These are phyloP conservation scores for Philypnodon macrostomus DNA, from an alignment of 2,797 vertebrate species.

Conservation along the genomic window DNA sequence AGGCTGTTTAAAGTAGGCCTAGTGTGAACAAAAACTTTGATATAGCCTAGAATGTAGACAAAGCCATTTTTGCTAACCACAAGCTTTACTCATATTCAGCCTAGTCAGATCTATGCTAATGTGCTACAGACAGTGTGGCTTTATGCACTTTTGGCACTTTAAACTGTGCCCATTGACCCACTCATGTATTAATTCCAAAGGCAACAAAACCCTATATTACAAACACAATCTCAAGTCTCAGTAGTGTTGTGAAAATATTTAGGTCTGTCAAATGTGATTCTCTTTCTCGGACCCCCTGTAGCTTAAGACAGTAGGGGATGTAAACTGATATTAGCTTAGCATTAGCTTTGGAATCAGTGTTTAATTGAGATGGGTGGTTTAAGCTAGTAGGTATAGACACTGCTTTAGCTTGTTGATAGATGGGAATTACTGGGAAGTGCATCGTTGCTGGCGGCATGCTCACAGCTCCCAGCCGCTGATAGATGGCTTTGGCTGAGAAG, in stretches of 20 bases:
- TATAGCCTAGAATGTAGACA: neutral
- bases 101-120: constrained; percentile 3
- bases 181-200: constrained; percentile 60
- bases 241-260: constrained; percentile 68
- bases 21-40: no score
- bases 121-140: constrained; percentile 11
- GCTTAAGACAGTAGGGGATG: constrained; percentile 57
- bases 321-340: constrained; percentile 64
- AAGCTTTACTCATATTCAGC: neutral
- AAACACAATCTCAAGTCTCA: constrained; percentile 54
- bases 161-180: constrained; percentile 14
- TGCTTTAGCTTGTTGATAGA: constrained; percentile 65
- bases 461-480: constrained; percentile 52
- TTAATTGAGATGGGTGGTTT: constrained; percentile 22
- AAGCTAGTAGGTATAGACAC: constrained; percentile 48
- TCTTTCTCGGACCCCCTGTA: constrained; percentile 37
- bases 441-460: constrained; percentile 41
- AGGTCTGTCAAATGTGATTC: constrained; percentile 50
- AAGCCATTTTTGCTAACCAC: constrained; percentile 1
- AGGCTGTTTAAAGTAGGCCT: neutral
- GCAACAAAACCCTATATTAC: constrained; percentile 67
- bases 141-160: constrained; percentile 9
- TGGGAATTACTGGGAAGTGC: constrained; percentile 57
- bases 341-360: constrained; percentile 32
- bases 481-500: constrained; percentile 59